A percentile compares a stretch with the other conserved stretches of the same genome.
phyloP scores from a whole-genome alignment of 2,888 invertebrate genomes.

The Emmelina monodactyla region DNA sequence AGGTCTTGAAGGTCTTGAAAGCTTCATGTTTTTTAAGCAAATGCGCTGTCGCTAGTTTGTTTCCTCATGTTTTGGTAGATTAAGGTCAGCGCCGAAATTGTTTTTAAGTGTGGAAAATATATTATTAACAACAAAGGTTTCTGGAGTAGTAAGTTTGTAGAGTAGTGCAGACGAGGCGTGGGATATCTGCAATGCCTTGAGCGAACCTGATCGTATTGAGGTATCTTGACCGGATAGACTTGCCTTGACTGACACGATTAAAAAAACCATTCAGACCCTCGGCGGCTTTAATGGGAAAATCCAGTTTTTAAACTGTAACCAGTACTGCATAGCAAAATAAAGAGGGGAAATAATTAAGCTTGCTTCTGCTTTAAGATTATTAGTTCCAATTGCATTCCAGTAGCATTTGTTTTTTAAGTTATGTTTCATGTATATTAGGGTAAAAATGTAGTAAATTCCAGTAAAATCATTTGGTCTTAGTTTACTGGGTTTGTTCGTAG shows the following conservation, averaged over 20 bases:
- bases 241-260: constrained; percentile 36
- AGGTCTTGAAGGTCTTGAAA: constrained; percentile 25
- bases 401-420: no score
- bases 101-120: constrained; percentile 8
- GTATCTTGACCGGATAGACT: constrained; percentile 59
- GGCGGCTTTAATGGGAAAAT: neutral
- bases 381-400: no score
- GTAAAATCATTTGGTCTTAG: no score
- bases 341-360: no score
- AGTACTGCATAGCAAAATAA: no score
- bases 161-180: constrained; percentile 41
- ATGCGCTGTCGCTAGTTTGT: constrained; percentile 1
- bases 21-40: constrained; percentile 16
- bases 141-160: constrained; percentile 37
- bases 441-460: no score
- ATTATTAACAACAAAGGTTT: constrained; percentile 24
- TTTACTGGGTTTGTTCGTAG: no score
- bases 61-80: no score
- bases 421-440: no score
- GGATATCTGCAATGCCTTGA: constrained; percentile 30
- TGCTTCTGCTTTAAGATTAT: no score
- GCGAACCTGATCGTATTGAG: constrained; percentile 57
- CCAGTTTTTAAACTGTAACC: no score
- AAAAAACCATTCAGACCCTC: constrained; percentile 21
- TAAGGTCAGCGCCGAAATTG: neutral